Evolutionary conservation across 92 coral and sea anemone species (phyloP).

Genomic region (Palythoa heliodiscus): DNA sequence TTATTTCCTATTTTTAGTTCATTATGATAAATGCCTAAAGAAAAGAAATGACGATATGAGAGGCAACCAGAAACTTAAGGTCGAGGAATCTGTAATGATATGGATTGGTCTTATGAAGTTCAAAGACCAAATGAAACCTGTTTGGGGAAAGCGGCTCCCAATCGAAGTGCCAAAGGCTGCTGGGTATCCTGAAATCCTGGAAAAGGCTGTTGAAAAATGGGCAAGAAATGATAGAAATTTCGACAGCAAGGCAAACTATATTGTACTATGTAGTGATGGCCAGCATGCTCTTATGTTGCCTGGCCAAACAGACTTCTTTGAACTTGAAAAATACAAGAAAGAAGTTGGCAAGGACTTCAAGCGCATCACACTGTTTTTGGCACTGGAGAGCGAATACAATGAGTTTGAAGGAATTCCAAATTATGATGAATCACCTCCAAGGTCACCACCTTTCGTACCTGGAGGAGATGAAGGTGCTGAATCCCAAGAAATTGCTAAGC

Average conservation of each 20-base stretch:
- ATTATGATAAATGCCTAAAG: slow-evolving; percentile 8
- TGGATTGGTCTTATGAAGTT: slow-evolving; percentile 42
- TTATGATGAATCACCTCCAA: slow-evolving; percentile 41
- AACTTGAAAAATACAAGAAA: slow-evolving; percentile 43
- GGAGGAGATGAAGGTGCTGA: slow-evolving; percentile 27
- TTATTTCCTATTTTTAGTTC: slow-evolving; percentile 10
- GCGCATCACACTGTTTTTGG: slow-evolving; percentile 50
- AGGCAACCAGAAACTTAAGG: slow-evolving; percentile 12
- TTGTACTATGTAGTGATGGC: slow-evolving; percentile 46
- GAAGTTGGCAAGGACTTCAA: slow-evolving; percentile 49
- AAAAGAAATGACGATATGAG: slow-evolving; percentile 12
- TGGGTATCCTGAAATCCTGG: slow-evolving; percentile 39
- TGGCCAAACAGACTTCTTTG: slow-evolving; percentile 47
- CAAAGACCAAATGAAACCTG: slow-evolving; percentile 47
- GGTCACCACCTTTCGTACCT: slow-evolving; percentile 28
- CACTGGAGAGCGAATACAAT: slow-evolving; percentile 31
- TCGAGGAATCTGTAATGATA: slow-evolving; percentile 34
- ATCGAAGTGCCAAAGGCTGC: slow-evolving; percentile 52
- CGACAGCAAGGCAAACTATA: slow-evolving; percentile 34
- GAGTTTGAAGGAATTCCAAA: slow-evolving; percentile 44
- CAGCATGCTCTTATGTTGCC: slow-evolving; percentile 44
- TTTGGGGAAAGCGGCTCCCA: slow-evolving; percentile 54
- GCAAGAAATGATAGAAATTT: slow-evolving; percentile 45
- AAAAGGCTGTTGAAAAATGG: slow-evolving; percentile 50
- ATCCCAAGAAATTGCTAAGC: slow-evolving; percentile 3